phyloP scores from a whole-genome alignment of 2,113 vertebrate genomes.

The Hippolais icterina region DNA sequence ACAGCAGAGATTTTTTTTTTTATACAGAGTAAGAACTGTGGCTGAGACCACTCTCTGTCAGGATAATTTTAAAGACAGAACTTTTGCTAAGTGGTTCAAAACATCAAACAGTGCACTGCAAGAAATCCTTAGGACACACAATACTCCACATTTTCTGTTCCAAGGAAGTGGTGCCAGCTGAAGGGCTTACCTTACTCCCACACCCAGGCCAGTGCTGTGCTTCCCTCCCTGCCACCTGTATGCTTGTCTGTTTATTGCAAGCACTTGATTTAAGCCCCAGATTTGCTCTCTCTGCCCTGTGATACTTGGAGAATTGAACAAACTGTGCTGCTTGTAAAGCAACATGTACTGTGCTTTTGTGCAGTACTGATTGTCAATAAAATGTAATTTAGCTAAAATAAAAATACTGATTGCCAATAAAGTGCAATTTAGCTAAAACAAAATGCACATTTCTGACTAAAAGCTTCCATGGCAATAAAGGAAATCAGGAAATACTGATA shows the following conservation, averaged over 20 bases:
- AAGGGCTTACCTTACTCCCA: background rate
- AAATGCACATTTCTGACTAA: background rate
- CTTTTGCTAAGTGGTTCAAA: background rate
- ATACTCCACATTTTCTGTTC: background rate
- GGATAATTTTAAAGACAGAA: background rate
- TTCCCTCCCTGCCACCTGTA: background rate
- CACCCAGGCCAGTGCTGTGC: background rate
- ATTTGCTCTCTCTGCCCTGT: background rate
- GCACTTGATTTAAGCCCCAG: background rate
- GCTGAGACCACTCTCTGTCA: background rate
- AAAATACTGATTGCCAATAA: background rate
- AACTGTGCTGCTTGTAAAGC: background rate
- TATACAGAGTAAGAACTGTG: background rate
- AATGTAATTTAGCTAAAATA: conserved; percentile 5
- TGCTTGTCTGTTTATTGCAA: background rate
- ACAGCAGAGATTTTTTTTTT: background rate
- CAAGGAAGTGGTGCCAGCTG: background rate
- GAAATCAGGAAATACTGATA: background rate
- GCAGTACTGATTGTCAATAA: background rate
- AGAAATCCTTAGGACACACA: background rate
- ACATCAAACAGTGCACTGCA: background rate
- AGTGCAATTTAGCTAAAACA: background rate
- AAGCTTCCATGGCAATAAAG: background rate
- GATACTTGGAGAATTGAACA: background rate
- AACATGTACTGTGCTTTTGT: background rate